Evolutionary conservation across 2,113 vertebrate genomes (phyloP).

Genomic region (Macrotis lagotis): DNA sequence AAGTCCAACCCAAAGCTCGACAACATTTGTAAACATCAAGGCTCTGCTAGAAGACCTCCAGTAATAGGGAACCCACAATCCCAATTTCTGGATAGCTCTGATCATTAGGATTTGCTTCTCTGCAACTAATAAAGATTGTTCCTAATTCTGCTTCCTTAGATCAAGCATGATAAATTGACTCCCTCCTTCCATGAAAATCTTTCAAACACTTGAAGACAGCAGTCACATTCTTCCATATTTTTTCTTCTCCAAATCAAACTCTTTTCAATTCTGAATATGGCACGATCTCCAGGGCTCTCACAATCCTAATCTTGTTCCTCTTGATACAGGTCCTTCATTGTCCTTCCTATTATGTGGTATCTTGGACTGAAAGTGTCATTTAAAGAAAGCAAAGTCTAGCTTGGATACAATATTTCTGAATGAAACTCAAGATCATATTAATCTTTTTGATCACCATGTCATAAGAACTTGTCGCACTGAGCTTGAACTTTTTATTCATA

Average conservation of each 20-base stretch:
- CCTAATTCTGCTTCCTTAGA: not conserved
- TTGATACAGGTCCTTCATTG: too few relatives aligned
- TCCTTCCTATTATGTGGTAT: not conserved
- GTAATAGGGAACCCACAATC: not conserved
- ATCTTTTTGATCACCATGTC: not conserved
- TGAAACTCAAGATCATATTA: not conserved
- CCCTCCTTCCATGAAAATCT: not conserved
- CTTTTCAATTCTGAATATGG: not conserved
- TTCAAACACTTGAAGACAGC: not conserved
- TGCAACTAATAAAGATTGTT: not conserved
- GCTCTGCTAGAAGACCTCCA: not conserved
- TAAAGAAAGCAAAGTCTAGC: not conserved
- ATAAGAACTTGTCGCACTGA: not conserved
- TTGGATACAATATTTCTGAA: not conserved
- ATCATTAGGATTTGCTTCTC: not conserved
- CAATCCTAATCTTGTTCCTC: not conserved
- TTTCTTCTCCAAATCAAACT: not conserved
- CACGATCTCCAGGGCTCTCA: not conserved
- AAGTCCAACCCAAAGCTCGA: not conserved
- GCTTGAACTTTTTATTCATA: not conserved
- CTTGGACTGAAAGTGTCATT: not conserved
- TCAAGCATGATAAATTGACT: not conserved
- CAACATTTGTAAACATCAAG: not conserved
- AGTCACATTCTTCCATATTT: not conserved
- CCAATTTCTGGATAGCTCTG: not conserved